Percentiles rank a stretch among this genome's conserved stretches.
Evolutionary conservation across 2,888 invertebrate species (phyloP).

Genomic region (Cheilosia vernalis): DNA sequence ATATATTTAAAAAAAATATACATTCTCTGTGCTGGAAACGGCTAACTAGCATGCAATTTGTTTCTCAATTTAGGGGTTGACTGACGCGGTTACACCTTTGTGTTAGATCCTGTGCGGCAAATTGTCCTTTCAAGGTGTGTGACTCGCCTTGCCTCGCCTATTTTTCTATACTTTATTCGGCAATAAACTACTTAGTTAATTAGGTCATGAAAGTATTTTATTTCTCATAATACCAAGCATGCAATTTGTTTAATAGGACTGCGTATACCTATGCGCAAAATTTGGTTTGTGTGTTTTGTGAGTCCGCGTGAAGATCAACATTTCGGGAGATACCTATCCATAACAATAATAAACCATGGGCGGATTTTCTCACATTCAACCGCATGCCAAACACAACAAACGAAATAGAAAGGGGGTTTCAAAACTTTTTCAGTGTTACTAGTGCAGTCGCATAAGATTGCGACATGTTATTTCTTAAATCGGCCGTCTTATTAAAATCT

Average conservation of each 20-base stretch:
- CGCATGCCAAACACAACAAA: too few species aligned
- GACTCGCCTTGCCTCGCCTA: conserved; percentile 43
- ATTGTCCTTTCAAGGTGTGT: conserved; percentile 51
- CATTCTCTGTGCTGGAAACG: background rate
- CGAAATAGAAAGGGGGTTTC: too few species aligned
- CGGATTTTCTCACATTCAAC: background rate
- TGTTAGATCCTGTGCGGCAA: background rate
- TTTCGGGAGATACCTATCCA: background rate
- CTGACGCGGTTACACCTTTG: conserved; percentile 14
- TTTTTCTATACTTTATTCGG: conserved; percentile 9
- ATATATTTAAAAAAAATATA: background rate
- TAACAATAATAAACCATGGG: conserved; percentile 1
- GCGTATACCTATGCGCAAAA: background rate
- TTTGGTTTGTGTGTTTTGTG: background rate
- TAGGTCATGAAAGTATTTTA: conserved; percentile 11
- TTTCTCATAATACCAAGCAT: conserved; percentile 2
- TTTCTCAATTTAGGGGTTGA: background rate
- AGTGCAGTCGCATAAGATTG: too few species aligned
- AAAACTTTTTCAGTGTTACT: too few species aligned
- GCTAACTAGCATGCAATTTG: background rate
- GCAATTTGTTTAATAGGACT: conserved; percentile 4
- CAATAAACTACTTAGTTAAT: conserved; percentile 46
- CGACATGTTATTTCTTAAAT: too few species aligned
- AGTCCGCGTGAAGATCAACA: background rate
- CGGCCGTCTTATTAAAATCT: too few species aligned